Evolutionary conservation across 2,888 invertebrate species (phyloP), one percentile per base, ranked within the genome.

Genomic region (Thereva nobilitata): DNA sequence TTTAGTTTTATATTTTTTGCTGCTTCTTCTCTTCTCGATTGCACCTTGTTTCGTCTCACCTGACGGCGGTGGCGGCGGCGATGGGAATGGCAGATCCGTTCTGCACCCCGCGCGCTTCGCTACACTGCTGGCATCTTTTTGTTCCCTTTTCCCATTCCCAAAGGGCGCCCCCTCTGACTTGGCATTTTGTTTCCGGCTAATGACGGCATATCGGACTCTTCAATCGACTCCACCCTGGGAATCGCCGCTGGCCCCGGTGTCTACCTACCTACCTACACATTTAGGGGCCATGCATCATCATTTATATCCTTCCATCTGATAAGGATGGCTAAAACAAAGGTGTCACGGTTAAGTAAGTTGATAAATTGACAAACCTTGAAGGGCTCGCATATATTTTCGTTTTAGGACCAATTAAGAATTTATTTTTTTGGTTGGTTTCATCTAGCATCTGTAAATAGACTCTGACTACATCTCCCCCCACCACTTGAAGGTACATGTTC

Each of bases 261-360:
- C 37, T 53, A 4, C 37, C n/a, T 34, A 37, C 9, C 44, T n/a
- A 34, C 37, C 64, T 45, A 64, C 64, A 44, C 64, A 64, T 35
- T 44, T 37, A 64, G 64, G 53, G 64, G 4, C 64, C 35, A 54
- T 49, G 61, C 40, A 50, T 61, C 50, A 61, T 53, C 64, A 53
- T 53, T 53, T 53, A 45, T 45, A 64, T 53, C 53, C 44, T 7
- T 8, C 9, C 38, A 53, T 37, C 42, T 37, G 64, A 64, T 64
- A 64, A 53, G n/a, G 12, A 52, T 54, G 44, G 53, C 37, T 54
- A 45, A 64, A 41, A 37, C 42, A 52, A 64, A 64, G 45, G 64
- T 64, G 64, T 64, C 54, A 54, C 53, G 64, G 42, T 45, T 54
- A 64, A 64, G 64, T 64, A 45, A 64, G 38, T 64, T 54, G 64